Base-by-base conservation (phyloP, 2,797 vertebrate species). In the Takifugu ocellatus region DNA sequence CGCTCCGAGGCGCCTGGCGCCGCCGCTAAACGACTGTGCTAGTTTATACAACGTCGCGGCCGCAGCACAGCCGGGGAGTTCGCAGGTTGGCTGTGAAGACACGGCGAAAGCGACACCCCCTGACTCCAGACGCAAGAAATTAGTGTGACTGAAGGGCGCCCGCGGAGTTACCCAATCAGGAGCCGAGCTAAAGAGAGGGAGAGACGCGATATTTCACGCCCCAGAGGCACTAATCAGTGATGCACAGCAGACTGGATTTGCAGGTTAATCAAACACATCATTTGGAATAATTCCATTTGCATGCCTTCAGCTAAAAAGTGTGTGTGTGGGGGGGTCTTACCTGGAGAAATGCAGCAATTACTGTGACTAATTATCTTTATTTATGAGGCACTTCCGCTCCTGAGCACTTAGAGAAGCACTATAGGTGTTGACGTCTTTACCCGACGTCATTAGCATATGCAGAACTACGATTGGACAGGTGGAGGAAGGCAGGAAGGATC, bases 181-280 rank as follows among this genome's bases (percentile, higher is more conserved):
- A 39, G 36, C 36, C 11, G 14, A 39, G 12, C 36, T 39, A 39
- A 12, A 49, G 52, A 10, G 31, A 72, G 72, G 7, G 31, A 72
- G 72, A 66, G 63, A 68, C 73, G 68, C 59, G 39, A 12, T 33
- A 17, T 70, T 61, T 63, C 31, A 55, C 59, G 54, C 57, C 65
- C 49, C 50, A 17, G 17, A 60, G 70, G 70, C 74, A 81, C 68
- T 81, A 66, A 77, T 70, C 54, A 52, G 43, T 52, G 44, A 66
- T 27, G 14, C 56, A 51, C 51, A 51, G 57, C 55, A 31, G 26
- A 44, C 8, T 54, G 24, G 4, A 73, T 72, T 60, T 63, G 11
- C 49, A 59, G 45, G 59, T 64, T 71, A 56, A 69, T 70, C 51
- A 39, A 66, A 54, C 43, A 1, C 43, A 54, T 71, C 66, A 64